A percentile compares a stretch with the other conserved stretches of the same genome.
Conservation (phyloP, 23 tunicate genomes). For the Halocynthia roretzi region DNA sequence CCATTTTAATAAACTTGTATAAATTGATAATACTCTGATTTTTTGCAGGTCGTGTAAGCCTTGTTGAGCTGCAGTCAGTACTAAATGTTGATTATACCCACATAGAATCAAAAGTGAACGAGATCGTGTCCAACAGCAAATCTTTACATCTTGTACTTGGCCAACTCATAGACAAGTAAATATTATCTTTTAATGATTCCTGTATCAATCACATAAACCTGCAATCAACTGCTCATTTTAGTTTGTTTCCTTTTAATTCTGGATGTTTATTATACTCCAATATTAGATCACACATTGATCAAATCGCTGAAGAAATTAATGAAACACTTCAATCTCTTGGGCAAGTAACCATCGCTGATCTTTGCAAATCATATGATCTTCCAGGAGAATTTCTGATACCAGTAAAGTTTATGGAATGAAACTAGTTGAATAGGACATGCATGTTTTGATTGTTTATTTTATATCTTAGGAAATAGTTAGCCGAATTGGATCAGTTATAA, state of each 20-base stretch:
- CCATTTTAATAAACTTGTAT: no score
- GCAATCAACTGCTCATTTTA: background rate
- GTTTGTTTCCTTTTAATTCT: background rate
- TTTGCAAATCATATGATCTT: conserved; percentile 58
- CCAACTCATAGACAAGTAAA: conserved; percentile 50
- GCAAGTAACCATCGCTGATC: conserved; percentile 54
- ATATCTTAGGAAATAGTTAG: conserved; percentile 29
- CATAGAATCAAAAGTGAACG: conserved; percentile 63
- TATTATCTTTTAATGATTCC: background rate
- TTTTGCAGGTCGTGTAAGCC: conserved; percentile 55
- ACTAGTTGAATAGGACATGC: background rate
- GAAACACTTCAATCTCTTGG: conserved; percentile 66
- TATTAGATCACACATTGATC: conserved; percentile 43
- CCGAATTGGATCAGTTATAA: conserved; percentile 47
- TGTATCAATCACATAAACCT: no score
- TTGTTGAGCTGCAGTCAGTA: conserved; percentile 59
- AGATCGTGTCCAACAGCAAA: conserved; percentile 36
- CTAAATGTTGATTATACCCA: conserved; percentile 74
- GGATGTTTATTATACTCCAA: background rate
- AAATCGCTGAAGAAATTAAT: conserved; percentile 76
- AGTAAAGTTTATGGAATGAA: background rate
- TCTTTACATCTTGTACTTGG: conserved; percentile 48
- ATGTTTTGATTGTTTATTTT: background rate
- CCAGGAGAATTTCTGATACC: conserved; percentile 71
- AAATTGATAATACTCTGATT: background rate